Percentiles rank a stretch among this genome's conserved stretches.
Evolutionary conservation across 2,797 vertebrate species (phyloP).

Genomic region (Rhinoraja longicauda): DNA sequence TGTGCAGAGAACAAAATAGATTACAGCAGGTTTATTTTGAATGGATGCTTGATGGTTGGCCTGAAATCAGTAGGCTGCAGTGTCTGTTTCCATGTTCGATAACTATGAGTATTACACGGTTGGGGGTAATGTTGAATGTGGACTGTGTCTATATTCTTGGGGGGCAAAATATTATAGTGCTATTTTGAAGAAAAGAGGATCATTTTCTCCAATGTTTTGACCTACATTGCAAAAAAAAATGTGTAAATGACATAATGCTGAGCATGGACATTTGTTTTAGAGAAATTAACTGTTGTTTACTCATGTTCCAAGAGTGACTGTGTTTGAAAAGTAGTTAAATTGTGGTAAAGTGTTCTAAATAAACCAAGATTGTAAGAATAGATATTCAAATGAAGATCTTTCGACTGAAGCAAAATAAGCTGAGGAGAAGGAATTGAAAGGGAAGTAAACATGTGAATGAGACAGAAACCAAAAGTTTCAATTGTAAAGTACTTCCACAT

Average conservation of each 20-base stretch:
- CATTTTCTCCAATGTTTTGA: neutral
- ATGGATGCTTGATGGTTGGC: too few relatives aligned
- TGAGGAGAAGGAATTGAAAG: neutral
- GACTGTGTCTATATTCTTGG: neutral
- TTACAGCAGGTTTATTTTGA: too few relatives aligned
- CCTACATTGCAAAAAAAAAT: neutral
- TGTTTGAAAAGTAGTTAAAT: neutral
- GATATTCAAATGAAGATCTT: neutral
- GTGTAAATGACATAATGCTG: neutral
- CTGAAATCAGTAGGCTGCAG: too few relatives aligned
- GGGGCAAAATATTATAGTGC: neutral
- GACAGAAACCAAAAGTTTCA: neutral
- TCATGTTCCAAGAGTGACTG: neutral
- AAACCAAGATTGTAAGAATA: neutral
- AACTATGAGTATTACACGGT: neutral
- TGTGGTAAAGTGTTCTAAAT: neutral
- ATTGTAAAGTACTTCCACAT: too few relatives aligned
- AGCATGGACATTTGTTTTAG: neutral
- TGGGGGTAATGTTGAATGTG: neutral
- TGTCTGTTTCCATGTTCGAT: too few relatives aligned
- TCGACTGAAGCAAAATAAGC: neutral
- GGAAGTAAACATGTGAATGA: neutral
- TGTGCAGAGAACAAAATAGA: too few relatives aligned
- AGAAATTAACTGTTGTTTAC: neutral
- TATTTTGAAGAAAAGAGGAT: neutral